Base-by-base conservation (phyloP, 2,797 vertebrate species). In the Leptatherina wallacei region DNA sequence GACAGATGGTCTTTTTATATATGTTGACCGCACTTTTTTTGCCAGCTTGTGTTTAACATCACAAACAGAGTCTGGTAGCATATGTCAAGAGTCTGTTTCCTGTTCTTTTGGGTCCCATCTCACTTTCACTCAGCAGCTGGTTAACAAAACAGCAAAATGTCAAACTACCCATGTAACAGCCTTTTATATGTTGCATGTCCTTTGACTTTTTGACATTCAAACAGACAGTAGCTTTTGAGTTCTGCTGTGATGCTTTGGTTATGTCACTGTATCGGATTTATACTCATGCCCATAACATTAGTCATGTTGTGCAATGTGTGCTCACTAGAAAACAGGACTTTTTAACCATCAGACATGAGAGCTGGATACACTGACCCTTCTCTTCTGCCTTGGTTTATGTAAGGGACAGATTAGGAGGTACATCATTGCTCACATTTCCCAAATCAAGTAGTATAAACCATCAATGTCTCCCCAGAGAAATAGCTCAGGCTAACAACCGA, bases 191-290 rank as follows among this genome's bases (percentile, higher is more conserved):
- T 49, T 30, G 8, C 38, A 27, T 30, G n/a, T 51, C 51, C 57
- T 72, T 59, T 61, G 44, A 27, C 16, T 56, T 32, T 74, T 63
- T 55, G 56, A 66, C 40, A 56, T n/a, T 8, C 33, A 64, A 47
- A 75, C 61, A 67, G 30, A 55, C 4, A 63, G 10, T 9, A 27
- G 24, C 32, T 58, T 60, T 29, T 72, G 54, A 70, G 40, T 70
- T 63, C 40, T 30, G 29, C 56, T 32, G 11, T n/a, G 65, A 65
- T 27, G 24, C 49, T 73, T 54, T 7, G 12, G 35, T 66, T 65
- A 18, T 9, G 22, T 65, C 56, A 65, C 11, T 52, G 44, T 38
- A 18, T 33, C 18, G 32, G 62, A 61, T 54, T 85, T 83, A 20
- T 55, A 54, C 13, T 77, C 32, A 58, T 38, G 59, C 65, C 63